These are phyloP conservation scores for Austrofundulus limnaeus DNA, from an alignment of 2,113 vertebrate genomes.

Conservation along the genomic window DNA sequence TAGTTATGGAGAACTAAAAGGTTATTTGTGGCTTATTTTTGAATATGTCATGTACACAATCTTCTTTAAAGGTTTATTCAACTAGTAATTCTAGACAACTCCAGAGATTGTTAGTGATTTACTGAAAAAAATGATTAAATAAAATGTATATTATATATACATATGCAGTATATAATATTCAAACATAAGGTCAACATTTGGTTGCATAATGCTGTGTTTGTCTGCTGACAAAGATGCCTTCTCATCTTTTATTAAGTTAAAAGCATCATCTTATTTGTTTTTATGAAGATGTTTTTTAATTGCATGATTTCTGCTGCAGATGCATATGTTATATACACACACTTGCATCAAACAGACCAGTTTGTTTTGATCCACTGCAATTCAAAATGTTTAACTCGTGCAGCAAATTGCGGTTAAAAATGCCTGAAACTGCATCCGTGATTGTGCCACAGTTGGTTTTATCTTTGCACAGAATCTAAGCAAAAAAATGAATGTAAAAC, in stretches of 20 bases:
- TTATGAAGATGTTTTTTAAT: conserved; percentile 1
- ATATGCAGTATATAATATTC: not conserved
- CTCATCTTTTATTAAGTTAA: conserved; percentile 19
- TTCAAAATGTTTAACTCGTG: not conserved
- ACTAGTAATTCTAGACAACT: not conserved
- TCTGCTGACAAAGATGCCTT: conserved; percentile 1
- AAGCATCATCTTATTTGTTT: not conserved
- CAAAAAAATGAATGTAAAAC: not conserved
- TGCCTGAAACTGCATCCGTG: not conserved
- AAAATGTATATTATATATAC: too few relatives aligned
- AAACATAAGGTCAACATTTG: conserved; percentile 1
- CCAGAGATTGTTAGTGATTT: conserved; percentile 7
- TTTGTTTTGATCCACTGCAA: conserved; percentile 59
- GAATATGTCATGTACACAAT: not conserved
- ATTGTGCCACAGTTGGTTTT: not conserved
- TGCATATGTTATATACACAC: not conserved
- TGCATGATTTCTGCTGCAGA: conserved; percentile 12
- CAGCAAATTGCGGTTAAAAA: conserved; percentile 15
- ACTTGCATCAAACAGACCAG: conserved; percentile 38
- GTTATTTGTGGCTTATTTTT: too few relatives aligned
- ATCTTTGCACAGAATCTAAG: conserved; percentile 3
- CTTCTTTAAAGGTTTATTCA: not conserved
- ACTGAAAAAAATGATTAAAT: too few relatives aligned
- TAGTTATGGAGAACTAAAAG: too few relatives aligned
- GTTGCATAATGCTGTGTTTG: conserved; percentile 20